Evolutionary conservation across 2,888 invertebrate species (phyloP).

Genomic region (Nomada fucata): DNA sequence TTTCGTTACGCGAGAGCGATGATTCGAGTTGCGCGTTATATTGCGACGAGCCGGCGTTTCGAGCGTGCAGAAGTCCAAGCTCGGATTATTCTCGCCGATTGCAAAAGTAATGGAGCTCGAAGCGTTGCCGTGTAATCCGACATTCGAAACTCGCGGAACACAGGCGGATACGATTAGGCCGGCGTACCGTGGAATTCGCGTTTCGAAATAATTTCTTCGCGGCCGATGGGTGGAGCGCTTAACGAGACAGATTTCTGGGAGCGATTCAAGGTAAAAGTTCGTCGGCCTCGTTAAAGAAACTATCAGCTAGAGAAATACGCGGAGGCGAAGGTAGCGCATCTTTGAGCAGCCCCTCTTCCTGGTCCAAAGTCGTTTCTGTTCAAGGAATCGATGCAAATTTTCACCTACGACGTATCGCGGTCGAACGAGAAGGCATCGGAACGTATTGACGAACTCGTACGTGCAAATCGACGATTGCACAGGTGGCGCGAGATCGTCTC

Average conservation of each 20-base stretch:
- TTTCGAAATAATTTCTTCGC: neutral
- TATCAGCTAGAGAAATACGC: neutral
- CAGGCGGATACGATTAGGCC: neutral
- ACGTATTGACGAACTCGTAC: neutral
- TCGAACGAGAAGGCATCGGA: neutral
- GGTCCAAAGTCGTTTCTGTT: neutral
- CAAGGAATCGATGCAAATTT: constrained; percentile 3
- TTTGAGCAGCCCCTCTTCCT: neutral
- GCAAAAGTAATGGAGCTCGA: neutral
- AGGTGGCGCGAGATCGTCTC: neutral
- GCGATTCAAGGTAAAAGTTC: constrained; percentile 9
- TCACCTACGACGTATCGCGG: neutral
- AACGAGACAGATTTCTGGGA: neutral
- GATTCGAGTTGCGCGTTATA: neutral
- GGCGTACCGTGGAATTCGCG: neutral
- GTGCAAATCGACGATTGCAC: constrained; percentile 41
- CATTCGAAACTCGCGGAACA: neutral
- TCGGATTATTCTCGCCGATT: neutral
- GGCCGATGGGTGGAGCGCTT: neutral
- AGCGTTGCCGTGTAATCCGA: neutral
- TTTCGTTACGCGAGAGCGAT: neutral
- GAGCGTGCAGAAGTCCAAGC: neutral
- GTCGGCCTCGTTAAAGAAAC: neutral
- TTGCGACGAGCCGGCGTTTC: neutral
- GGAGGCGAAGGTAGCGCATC: neutral